Evolutionary conservation across 2,797 vertebrate species (phyloP).

Genomic region (Enteromius unitaeniatus): DNA sequence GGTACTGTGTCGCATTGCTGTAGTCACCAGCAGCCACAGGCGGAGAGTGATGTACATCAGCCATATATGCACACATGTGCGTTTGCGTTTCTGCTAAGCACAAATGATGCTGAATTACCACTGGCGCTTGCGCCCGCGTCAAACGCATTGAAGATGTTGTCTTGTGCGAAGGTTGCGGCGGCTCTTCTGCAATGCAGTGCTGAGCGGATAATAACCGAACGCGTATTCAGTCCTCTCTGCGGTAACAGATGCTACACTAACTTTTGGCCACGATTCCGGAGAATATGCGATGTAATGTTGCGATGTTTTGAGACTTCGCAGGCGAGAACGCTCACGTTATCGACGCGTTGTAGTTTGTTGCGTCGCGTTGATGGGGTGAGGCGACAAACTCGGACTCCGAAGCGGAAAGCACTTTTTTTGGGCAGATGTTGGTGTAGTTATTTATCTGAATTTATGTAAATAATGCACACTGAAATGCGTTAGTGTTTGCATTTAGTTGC

Average conservation of each 20-base stretch:
- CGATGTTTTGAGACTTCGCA: background rate
- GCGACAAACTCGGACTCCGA: background rate
- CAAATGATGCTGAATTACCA: conserved; percentile 2
- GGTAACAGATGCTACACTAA: background rate
- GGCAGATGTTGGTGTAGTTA: background rate
- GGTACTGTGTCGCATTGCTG: conserved; percentile 60
- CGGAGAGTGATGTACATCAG: conserved; percentile 25
- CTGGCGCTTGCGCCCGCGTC: background rate
- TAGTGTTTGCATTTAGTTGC: background rate
- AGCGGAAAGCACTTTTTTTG: background rate
- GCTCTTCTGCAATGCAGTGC: conserved; percentile 40
- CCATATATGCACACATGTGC: conserved; percentile 24
- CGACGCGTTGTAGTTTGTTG: background rate
- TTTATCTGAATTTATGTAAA: background rate
- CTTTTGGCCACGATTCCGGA: background rate
- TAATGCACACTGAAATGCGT: background rate
- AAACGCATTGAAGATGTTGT: background rate
- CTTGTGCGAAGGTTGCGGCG: background rate
- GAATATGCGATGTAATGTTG: background rate
- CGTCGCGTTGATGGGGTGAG: conserved; percentile 13
- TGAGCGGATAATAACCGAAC: conserved; percentile 12
- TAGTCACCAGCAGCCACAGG: conserved; percentile 47
- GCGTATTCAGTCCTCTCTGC: background rate
- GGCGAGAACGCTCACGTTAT: background rate
- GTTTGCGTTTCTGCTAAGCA: background rate